Evolutionary conservation across 2,888 invertebrate species (phyloP).

Genomic region (Polydrusus cervinus): DNA sequence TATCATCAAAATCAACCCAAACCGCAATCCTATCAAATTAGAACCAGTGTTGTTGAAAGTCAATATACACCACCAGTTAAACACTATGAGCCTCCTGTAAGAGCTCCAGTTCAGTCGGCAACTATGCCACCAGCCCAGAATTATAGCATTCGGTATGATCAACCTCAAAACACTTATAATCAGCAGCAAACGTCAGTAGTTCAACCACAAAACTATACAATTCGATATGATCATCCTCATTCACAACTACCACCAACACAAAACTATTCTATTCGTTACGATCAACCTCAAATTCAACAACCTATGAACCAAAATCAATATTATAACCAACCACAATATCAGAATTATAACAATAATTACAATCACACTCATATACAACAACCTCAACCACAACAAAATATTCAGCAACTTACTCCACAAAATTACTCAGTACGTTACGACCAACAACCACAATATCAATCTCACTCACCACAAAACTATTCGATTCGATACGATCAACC

Average conservation of each 20-base stretch:
- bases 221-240: constrained; percentile 9
- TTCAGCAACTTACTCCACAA: constrained; percentile 34
- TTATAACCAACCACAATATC: constrained; percentile 32
- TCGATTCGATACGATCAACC: constrained; percentile 42
- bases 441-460: constrained; percentile 36
- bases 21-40: constrained; percentile 52
- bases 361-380: constrained; percentile 42
- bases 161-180: constrained; percentile 48
- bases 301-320: constrained; percentile 24
- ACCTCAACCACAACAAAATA: constrained; percentile 5
- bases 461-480: constrained; percentile 37
- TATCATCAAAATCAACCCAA: constrained; percentile 26
- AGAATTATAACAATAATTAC: constrained; percentile 54
- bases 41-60: constrained; percentile 53
- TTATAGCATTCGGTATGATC: constrained; percentile 54
- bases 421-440: constrained; percentile 26
- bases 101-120: constrained; percentile 10
- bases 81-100: constrained; percentile 38
- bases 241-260: constrained; percentile 30
- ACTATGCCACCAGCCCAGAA: constrained; percentile 40
- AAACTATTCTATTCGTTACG: constrained; percentile 55
- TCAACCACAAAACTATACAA: constrained; percentile 33
- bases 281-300: constrained; percentile 50
- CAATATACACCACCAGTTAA: constrained; percentile 44
- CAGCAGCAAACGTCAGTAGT: constrained; percentile 24